Evolutionary conservation across 2,113 vertebrate genomes (phyloP).

Genomic region (Leucoraja erinaceus): DNA sequence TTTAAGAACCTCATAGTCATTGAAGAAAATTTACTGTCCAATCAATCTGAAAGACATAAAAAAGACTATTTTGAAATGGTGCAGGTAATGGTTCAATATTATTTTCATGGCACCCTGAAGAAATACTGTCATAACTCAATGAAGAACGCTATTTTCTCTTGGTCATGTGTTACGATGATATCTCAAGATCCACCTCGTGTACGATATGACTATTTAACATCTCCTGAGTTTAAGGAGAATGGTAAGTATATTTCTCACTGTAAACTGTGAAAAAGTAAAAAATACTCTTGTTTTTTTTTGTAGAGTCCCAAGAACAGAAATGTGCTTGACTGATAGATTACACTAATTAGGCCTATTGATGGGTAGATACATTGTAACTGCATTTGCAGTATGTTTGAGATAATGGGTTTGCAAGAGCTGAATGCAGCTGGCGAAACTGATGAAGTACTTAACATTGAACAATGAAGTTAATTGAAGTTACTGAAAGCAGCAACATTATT

Average conservation of each 20-base stretch:
- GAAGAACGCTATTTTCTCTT: not conserved
- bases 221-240: not conserved
- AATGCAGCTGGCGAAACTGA: not conserved
- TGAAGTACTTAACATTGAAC: not conserved
- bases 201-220: not conserved
- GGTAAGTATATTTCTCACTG: not conserved
- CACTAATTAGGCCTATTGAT: not conserved
- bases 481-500: not conserved
- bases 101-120: not conserved
- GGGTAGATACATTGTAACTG: not conserved
- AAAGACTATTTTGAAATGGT: not conserved
- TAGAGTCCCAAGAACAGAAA: constrained; percentile 3
- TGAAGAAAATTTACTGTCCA: not conserved
- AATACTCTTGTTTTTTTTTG: not conserved
- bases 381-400: not conserved
- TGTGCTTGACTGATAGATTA: not conserved
- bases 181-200: not conserved
- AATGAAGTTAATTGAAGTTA: not conserved
- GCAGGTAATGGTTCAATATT: not conserved
- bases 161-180: not conserved
- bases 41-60: not conserved
- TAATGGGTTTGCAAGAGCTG: constrained; percentile 9
- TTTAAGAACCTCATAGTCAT: not conserved
- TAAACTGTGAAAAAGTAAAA: not conserved
- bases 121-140: not conserved